phyloP scores from a whole-genome alignment of 2,113 vertebrate species.

The Sitta europaea region DNA sequence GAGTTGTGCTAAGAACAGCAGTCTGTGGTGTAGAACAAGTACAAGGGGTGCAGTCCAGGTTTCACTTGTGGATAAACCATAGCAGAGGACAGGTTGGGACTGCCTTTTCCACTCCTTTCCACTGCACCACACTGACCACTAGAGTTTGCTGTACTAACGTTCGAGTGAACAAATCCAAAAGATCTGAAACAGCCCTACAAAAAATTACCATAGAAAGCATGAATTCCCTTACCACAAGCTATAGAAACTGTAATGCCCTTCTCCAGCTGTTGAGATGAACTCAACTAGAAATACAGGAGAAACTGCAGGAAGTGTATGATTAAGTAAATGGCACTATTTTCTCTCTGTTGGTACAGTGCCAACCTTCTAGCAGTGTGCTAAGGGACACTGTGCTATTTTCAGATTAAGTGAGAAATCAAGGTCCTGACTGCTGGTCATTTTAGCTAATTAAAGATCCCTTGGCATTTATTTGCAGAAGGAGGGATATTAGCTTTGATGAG shows the following conservation, averaged over 20 bases:
- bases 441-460: constrained; percentile 39
- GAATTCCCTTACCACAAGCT: neutral
- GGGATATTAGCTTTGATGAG: neutral
- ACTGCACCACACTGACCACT: constrained; percentile 48
- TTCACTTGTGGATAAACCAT: neutral
- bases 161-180: neutral
- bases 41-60: neutral
- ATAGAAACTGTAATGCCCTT: neutral
- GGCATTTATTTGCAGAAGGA: constrained; percentile 31
- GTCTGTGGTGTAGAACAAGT: neutral
- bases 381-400: constrained; percentile 45
- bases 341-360: neutral
- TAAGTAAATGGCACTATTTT: constrained; percentile 24
- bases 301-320: constrained; percentile 22
- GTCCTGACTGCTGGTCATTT: constrained; percentile 32
- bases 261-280: constrained; percentile 29
- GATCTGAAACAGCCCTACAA: neutral
- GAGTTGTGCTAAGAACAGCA: neutral
- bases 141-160: constrained; percentile 57
- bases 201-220: neutral
- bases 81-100: neutral
- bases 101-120: constrained; percentile 7
- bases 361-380: neutral
- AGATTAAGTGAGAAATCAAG: constrained; percentile 55
- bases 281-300: neutral